These are phyloP conservation scores for Drosophila subquinaria DNA, from an alignment of 2,888 invertebrate species.

Conservation along the genomic window DNA sequence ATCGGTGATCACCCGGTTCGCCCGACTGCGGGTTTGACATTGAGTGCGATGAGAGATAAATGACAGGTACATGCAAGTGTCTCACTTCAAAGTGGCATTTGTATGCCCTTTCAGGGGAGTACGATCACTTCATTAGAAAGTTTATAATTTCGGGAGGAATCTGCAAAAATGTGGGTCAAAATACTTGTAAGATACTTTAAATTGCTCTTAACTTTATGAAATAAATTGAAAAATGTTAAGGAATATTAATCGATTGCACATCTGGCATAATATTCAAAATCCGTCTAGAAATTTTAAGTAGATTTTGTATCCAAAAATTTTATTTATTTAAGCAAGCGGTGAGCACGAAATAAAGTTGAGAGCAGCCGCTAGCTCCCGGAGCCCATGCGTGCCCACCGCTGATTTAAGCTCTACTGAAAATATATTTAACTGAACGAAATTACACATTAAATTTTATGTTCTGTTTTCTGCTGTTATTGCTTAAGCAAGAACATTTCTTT, in stretches of 20 bases:
- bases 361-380: too few relatives aligned
- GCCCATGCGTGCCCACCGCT: too few relatives aligned
- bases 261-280: too few relatives aligned
- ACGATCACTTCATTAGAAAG: slow-evolving; percentile 40
- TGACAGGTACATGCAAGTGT: slow-evolving; percentile 57
- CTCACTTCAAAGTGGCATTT: slow-evolving; percentile 33
- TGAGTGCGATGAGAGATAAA: slow-evolving; percentile 58
- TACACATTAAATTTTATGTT: too few relatives aligned
- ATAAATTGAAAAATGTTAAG: neutral
- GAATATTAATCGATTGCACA: too few relatives aligned
- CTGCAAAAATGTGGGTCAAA: slow-evolving; percentile 8
- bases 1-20: slow-evolving; percentile 9
- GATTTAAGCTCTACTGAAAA: too few relatives aligned
- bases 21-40: slow-evolving; percentile 40
- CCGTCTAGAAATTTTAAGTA: neutral
- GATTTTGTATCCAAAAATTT: too few relatives aligned
- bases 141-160: slow-evolving; percentile 1
- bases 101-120: slow-evolving; percentile 20
- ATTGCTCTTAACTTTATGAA: neutral
- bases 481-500: too few relatives aligned
- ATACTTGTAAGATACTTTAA: neutral
- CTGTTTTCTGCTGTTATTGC: too few relatives aligned
- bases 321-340: too few relatives aligned
- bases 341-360: too few relatives aligned
- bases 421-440: too few relatives aligned